Percentiles rank a stretch among this genome's conserved stretches.
Conservation (phyloP, 2,113 vertebrate genomes). For the Dunckerocampus dactyliophorus region DNA sequence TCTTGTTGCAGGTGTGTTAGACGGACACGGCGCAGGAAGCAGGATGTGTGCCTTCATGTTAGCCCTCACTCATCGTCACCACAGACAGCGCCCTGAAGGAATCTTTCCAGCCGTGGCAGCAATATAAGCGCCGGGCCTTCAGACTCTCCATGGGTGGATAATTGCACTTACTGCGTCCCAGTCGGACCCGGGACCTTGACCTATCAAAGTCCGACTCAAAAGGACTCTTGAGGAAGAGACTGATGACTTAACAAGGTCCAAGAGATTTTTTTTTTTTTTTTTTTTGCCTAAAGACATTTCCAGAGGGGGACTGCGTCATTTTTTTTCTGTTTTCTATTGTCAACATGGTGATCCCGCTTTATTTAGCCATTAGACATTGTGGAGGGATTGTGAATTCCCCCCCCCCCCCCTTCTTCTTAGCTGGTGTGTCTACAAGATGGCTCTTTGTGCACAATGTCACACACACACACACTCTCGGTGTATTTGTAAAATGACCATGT, state of each 20-base stretch:
- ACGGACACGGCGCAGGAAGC: slow-evolving; percentile 77
- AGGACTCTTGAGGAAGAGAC: slow-evolving; percentile 59
- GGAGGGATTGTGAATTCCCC: slow-evolving; percentile 85
- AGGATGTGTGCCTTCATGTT: slow-evolving; percentile 99
- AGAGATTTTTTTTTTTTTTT: slow-evolving; percentile 76
- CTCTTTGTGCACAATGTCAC: slow-evolving; percentile 90
- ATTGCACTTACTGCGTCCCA: slow-evolving; percentile 82
- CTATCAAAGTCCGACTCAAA: slow-evolving; percentile 72
- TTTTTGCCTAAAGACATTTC: slow-evolving; percentile 72
- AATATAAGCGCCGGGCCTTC: no score
- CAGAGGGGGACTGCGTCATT: slow-evolving; percentile 81
- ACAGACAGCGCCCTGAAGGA: slow-evolving; percentile 77
- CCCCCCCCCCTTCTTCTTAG: slow-evolving; percentile 33
- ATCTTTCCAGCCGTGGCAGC: slow-evolving; percentile 11
- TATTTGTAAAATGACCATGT: slow-evolving; percentile 99
- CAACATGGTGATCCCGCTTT: slow-evolving; percentile 95
- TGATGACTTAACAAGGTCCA: slow-evolving; percentile 77
- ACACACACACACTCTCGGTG: slow-evolving; percentile 94
- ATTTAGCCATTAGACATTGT: slow-evolving; percentile 99
- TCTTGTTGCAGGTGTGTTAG: slow-evolving; percentile 89
- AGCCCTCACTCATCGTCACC: slow-evolving; percentile 92
- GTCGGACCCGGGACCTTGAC: slow-evolving; percentile 87
- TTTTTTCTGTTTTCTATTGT: slow-evolving; percentile 76
- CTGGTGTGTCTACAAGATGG: slow-evolving; percentile 71
- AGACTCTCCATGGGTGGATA: slow-evolving; percentile 71